Evolutionary conservation across 2,797 vertebrate species (phyloP), one percentile per base, ranked within the genome.

Genomic region (Parotocinclus haroldoi): DNA sequence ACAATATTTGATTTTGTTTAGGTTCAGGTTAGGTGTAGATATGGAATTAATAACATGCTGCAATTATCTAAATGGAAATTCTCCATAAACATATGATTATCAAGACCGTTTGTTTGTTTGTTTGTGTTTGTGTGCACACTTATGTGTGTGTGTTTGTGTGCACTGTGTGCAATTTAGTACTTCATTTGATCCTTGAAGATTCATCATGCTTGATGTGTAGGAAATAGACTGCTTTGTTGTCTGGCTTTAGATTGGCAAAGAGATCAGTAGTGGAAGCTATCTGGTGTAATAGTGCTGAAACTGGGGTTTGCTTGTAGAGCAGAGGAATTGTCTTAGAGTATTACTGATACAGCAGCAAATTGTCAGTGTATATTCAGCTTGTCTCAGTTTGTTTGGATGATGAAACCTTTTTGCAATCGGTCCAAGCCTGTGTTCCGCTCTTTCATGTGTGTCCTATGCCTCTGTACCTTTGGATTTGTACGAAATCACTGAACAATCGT

Each of bases 351-450:
- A 55, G 71, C 70, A 71, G 68, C 68, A 72, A 70, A 68, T 75
- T 75, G 65, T 76, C 74, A 75, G 66, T 48, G 61, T 75, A 74
- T 76, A 73, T 75, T 76, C 74, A 54, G 57, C 76, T 73, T 75
- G 79, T 81, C 78, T 80, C 63, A 59, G 72, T 78, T 76, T 80
- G 78, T 76, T 81, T 79, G 79, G 79, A 72, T 82, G 82, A 83
- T 83, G 82, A 77, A 83, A 83, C 77, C 72, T 73, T 83, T 80
- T 79, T 78, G 82, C 80, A 83, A 83, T 83, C 74, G 68, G 71
- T 72, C 68, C 62, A 57, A 70, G 70, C 66, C 73, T 74, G 67
- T 63, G 72, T 61, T 60, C 64, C 63, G 56, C 61, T 63, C 76
- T 81, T 81, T 80, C 71, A 78, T 79, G 76, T 81, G 75, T 81